Evolutionary conservation across 2,113 vertebrate genomes (phyloP).

Genomic region (Nymphicus hollandicus): DNA sequence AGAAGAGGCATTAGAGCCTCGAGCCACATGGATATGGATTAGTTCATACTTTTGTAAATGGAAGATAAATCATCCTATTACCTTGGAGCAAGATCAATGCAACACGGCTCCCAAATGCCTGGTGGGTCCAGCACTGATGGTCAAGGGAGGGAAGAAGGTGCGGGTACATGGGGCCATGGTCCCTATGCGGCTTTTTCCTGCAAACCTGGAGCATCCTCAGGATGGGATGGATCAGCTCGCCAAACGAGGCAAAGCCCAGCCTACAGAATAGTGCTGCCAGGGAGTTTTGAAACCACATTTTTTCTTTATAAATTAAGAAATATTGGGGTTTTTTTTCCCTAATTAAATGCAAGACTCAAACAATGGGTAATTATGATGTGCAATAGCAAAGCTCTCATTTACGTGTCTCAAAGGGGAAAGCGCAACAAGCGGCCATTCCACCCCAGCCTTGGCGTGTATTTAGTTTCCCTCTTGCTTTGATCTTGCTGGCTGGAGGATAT

Average conservation of each 20-base stretch:
- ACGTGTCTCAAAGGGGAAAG: constrained; percentile 9
- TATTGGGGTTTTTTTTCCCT: not conserved
- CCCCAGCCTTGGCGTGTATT: not conserved
- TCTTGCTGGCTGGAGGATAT: not conserved
- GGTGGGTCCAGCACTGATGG: accelerated
- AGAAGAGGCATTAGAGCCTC: not conserved
- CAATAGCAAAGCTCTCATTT: constrained; percentile 38
- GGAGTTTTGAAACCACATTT: not conserved
- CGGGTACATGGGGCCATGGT: not conserved
- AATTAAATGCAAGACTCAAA: constrained; percentile 11
- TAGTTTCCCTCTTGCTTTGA: constrained; percentile 24
- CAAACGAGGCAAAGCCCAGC: not conserved
- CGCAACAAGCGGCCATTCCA: constrained; percentile 21
- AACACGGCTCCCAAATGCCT: not conserved
- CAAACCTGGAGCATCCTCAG: not conserved
- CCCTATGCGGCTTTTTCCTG: accelerated
- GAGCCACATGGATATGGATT: not conserved
- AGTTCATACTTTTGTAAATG: not conserved
- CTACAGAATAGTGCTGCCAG: accelerated
- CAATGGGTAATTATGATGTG: constrained; percentile 35
- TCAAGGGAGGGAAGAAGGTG: accelerated
- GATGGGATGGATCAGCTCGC: not conserved
- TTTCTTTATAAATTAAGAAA: not conserved
- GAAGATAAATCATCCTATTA: not conserved
- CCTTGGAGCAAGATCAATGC: not conserved